Conservation (phyloP, 2,888 invertebrate species). For the Drosophila kambysellisi region DNA sequence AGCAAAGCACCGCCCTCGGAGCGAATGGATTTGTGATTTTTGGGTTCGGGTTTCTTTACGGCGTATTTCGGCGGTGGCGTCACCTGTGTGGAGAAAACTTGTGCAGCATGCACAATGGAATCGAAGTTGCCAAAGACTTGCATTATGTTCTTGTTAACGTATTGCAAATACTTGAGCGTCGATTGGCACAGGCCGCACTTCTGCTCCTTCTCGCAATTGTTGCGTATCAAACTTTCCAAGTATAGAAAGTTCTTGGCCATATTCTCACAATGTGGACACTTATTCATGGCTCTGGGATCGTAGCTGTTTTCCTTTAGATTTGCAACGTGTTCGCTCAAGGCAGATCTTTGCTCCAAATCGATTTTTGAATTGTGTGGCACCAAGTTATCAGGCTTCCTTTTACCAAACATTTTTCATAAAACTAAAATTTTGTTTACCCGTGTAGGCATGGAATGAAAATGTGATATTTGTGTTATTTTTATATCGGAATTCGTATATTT, state of each 20-base stretch:
- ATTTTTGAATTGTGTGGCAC: constrained; percentile 77
- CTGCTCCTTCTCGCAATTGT: constrained; percentile 58
- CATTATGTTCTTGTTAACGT: constrained; percentile 78
- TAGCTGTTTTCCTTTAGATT: constrained; percentile 55
- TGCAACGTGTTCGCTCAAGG: constrained; percentile 30
- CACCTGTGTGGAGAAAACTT: constrained; percentile 54
- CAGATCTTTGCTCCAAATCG: constrained; percentile 51
- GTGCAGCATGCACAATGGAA: constrained; percentile 68
- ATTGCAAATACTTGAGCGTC: constrained; percentile 76
- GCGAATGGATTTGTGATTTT: constrained; percentile 7
- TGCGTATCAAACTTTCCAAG: constrained; percentile 78
- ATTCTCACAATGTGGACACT: constrained; percentile 79
- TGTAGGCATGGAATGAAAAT: constrained; percentile 53
- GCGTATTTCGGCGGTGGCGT: constrained; percentile 59
- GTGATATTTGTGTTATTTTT: neutral
- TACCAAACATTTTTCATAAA: constrained; percentile 71
- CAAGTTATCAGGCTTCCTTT: constrained; percentile 55
- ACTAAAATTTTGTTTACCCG: constrained; percentile 79
- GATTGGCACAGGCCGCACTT: constrained; percentile 75
- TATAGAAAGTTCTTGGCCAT: constrained; percentile 83
- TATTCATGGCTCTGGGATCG: constrained; percentile 40
- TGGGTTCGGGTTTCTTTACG: constrained; percentile 36
- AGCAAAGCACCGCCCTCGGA: constrained; percentile 57
- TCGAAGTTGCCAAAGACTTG: constrained; percentile 77
- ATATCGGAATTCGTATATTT: neutral